Base-by-base conservation (phyloP, 64 coral and sea anemone genomes). In the Anthopleura sola region DNA sequence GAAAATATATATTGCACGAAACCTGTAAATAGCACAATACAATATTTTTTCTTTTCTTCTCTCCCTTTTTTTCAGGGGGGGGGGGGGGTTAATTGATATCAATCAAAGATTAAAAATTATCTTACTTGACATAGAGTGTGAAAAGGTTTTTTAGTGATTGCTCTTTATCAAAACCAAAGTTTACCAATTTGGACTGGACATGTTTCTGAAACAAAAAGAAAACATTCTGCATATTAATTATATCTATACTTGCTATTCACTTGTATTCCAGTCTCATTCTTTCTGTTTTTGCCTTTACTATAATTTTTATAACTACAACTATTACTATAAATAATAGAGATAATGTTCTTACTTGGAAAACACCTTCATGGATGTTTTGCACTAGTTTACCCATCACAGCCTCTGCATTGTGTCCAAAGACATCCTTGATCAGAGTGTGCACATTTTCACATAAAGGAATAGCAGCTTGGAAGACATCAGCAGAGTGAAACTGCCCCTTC, bases 301-400 rank as follows among this genome's bases (percentile, higher is more conserved):
- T n/a, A n/a, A n/a, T n/a, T n/a, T n/a, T n/a, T n/a, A n/a, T n/a
- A n/a, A n/a, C n/a, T n/a, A n/a, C n/a, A n/a, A n/a, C n/a, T n/a
- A n/a, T n/a, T n/a, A n/a, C n/a, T n/a, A n/a, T n/a, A n/a, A n/a
- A 44, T 44, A 53, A 53, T 53, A 12, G 1, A 13, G 50, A n/a
- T 69, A 34, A 11, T 71, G 11, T n/a, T 24, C 36, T 62, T 90
- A 99, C 97, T 93, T 99, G 90, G 17, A 99, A 86, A 23, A 87
- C 87, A 34, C 90, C 93, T 81, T 99, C 97, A 23, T 99, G 93
- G 56, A 99, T 92, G 81, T 89, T 99, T 83, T 99, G 97, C 17
- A 99, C 97, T 53, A 99, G 78, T 88, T 94, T 94, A 12, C 97
- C 97, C 97, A 99, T 99, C 26, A 99, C 97, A 23, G 92, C 90